Conservation (phyloP, 2,797 vertebrate species). For the Xenops minutus region DNA sequence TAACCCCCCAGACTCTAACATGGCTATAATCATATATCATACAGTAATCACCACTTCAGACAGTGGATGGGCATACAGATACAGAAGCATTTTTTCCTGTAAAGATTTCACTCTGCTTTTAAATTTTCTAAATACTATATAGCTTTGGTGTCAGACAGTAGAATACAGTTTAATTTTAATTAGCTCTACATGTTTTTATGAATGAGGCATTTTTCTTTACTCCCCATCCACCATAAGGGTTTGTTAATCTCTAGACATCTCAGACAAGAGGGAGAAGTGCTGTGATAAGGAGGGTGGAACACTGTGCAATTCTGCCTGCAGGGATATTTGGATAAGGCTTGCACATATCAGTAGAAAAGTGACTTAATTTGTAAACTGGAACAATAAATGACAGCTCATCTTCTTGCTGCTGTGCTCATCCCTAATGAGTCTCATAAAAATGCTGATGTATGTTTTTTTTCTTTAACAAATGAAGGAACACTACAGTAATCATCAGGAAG, state of each 20-base stretch:
- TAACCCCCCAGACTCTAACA: background rate
- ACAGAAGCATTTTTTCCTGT: background rate
- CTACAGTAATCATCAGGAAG: background rate
- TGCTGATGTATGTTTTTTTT: background rate
- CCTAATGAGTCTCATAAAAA: background rate
- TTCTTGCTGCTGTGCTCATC: background rate
- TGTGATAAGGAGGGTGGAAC: background rate
- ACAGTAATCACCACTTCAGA: background rate
- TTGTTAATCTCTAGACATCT: background rate
- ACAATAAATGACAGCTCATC: slow-evolving; percentile 28
- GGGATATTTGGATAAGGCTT: background rate
- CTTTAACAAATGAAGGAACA: background rate
- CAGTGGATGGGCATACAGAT: background rate
- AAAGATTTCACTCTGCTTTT: background rate
- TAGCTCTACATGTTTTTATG: background rate
- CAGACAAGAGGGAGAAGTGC: background rate
- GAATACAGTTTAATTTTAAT: background rate
- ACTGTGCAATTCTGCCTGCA: background rate
- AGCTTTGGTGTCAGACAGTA: background rate
- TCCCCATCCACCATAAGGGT: background rate
- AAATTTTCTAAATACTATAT: background rate
- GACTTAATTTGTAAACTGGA: slow-evolving; percentile 13
- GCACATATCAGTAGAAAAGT: background rate
- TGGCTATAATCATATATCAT: background rate
- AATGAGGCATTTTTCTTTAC: background rate